Conservation (phyloP, 92 coral and sea anemone genomes). For the Phenganax stokvisi region DNA sequence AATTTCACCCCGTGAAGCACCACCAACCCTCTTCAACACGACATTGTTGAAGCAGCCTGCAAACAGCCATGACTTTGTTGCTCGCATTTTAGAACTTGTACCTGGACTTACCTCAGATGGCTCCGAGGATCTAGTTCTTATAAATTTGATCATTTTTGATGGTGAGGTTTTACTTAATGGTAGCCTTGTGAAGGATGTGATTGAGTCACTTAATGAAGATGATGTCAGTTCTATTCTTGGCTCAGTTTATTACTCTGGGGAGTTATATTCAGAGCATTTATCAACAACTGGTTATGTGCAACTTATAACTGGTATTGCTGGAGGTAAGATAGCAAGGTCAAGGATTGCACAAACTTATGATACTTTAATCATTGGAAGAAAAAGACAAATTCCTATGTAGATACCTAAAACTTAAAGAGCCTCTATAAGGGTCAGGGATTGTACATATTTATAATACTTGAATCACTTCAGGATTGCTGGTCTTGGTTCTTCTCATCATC, state of each 20-base stretch:
- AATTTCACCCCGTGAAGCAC: conserved; percentile 5
- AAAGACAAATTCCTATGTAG: neutral
- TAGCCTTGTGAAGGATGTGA: conserved; percentile 58
- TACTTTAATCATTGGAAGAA: no score
- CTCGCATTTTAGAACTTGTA: conserved; percentile 52
- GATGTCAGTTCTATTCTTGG: conserved; percentile 53
- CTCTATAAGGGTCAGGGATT: neutral
- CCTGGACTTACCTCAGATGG: conserved; percentile 45
- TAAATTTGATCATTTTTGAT: conserved; percentile 63
- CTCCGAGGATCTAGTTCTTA: conserved; percentile 42
- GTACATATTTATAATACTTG: no score
- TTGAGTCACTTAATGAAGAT: conserved; percentile 42
- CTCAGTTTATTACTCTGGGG: conserved; percentile 61
- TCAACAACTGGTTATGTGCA: conserved; percentile 52
- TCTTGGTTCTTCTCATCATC: conserved; percentile 54
- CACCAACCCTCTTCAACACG: conserved; percentile 11
- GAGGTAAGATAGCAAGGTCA: conserved; percentile 55
- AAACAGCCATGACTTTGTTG: conserved; percentile 65
- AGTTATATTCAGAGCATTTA: conserved; percentile 43
- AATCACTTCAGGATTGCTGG: conserved; percentile 51
- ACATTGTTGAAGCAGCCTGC: neutral
- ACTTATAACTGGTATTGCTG: conserved; percentile 61
- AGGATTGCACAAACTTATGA: no score
- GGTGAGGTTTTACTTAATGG: conserved; percentile 57
- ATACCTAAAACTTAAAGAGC: neutral